Evolutionary conservation across 1,140 invertebrate species (phyloP), one percentile per base, ranked within the genome.

Genomic region (Planococcus citri): DNA sequence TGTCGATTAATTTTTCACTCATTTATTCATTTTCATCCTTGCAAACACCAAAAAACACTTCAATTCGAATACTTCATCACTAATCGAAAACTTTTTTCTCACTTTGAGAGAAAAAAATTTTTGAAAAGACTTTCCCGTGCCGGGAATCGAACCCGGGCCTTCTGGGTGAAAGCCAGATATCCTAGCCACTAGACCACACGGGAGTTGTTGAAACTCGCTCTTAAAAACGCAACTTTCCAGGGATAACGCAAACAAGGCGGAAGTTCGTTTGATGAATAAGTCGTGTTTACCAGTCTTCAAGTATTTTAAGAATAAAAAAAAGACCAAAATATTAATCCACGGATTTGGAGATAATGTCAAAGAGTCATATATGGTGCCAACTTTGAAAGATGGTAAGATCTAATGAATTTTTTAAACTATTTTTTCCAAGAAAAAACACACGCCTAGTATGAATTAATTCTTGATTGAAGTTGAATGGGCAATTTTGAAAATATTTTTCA

Each of bases 81-180:
- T n/a, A n/a, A n/a, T n/a, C n/a, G n/a, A n/a, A n/a, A n/a, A n/a
- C n/a, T n/a, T n/a, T n/a, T n/a, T n/a, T n/a, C n/a, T n/a, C n/a
- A n/a, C n/a, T n/a, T n/a, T n/a, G n/a, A n/a, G 33, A 37, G 25
- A 61, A 24, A 70, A 72, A 72, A 24, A 25, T 6, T 24, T 12
- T 12, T 1, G 64, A 72, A 72, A 74, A 38, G 37, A 24, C 38
- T 51, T 74, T 75, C 74, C 74, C 72, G 73, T 75, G 73, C 73
- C 74, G 74, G 74, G 74, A 74, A 74, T 74, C 74, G 74, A 74
- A 74, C 74, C 74, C 74, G 74, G 73, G 73, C 73, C 74, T 75
- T 71, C 74, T 75, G 74, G 74, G 74, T 74, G 74, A 75, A 70
- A 75, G 74, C 74, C 74, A 75, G 73, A 71, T 75, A 75, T 74